Evolutionary conservation across 1,140 invertebrate species (phyloP).

Genomic region (Drosophila aff.): DNA sequence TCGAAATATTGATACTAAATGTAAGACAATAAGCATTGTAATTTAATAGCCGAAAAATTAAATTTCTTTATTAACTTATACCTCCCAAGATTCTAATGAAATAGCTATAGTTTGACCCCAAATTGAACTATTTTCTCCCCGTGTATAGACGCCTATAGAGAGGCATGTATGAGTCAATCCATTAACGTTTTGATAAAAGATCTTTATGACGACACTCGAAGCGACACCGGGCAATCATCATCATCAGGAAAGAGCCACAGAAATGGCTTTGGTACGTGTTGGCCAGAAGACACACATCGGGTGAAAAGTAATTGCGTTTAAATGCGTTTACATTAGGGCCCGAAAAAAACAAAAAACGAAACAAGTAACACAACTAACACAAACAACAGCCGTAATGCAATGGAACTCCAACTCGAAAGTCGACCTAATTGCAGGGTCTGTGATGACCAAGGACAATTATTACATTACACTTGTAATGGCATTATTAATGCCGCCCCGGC

Average conservation of each 20-base stretch:
- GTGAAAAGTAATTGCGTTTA: constrained; percentile 83
- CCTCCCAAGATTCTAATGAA: background rate
- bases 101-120: background rate
- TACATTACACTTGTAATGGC: constrained; percentile 80
- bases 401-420: constrained; percentile 17
- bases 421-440: constrained; percentile 47
- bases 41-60: background rate
- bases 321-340: constrained; percentile 79
- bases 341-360: constrained; percentile 7
- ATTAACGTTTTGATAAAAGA: constrained; percentile 85
- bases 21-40: background rate
- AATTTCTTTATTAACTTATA: background rate
- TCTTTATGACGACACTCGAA: constrained; percentile 84
- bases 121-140: background rate
- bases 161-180: constrained; percentile 73
- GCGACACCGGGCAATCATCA: constrained; percentile 74
- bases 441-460: constrained; percentile 77
- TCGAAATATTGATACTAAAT: background rate
- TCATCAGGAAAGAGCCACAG: constrained; percentile 65
- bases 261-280: constrained; percentile 79
- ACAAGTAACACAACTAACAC: constrained; percentile 15
- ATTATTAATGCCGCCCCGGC: constrained; percentile 70
- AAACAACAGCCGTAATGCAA: constrained; percentile 39
- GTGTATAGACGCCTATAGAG: constrained; percentile 26
- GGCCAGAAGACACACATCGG: constrained; percentile 57